A percentile compares a stretch with the other conserved stretches of the same genome.
Conservation (phyloP, 2,797 vertebrate species). For the Limnodromus scolopaceus region DNA sequence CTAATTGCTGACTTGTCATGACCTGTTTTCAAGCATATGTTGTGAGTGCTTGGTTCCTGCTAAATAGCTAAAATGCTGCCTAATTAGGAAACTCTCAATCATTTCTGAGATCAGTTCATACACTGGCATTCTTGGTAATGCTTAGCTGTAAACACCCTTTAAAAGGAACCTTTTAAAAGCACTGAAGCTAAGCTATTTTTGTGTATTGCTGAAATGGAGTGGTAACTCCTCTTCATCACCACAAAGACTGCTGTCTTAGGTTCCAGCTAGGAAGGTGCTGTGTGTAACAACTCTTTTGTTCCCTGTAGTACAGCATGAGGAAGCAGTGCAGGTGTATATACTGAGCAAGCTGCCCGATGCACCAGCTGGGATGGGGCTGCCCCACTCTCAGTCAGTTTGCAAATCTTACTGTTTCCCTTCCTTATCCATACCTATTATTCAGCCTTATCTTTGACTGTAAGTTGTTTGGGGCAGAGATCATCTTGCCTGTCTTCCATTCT, state of each 20-base stretch:
- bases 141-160: constrained; percentile 74
- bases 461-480: not conserved
- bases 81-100: constrained; percentile 78
- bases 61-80: constrained; percentile 76
- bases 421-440: not conserved
- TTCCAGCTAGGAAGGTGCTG: not conserved
- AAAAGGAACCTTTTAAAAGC: constrained; percentile 62
- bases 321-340: constrained; percentile 2
- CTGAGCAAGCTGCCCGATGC: not conserved
- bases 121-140: constrained; percentile 59
- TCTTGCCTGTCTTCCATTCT: not conserved
- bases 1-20: constrained; percentile 80
- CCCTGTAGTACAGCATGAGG: not conserved
- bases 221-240: not conserved
- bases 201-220: not conserved
- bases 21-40: constrained; percentile 78
- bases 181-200: constrained; percentile 32
- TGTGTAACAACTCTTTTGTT: not conserved
- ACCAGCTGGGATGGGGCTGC: not conserved
- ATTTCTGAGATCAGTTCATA: constrained; percentile 66
- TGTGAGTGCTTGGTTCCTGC: constrained; percentile 67
- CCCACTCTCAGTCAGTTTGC: not conserved
- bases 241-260: not conserved
- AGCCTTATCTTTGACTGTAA: not conserved
- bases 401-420: not conserved